Conservation (phyloP, 1,140 invertebrate genomes). For the Apis florea region DNA sequence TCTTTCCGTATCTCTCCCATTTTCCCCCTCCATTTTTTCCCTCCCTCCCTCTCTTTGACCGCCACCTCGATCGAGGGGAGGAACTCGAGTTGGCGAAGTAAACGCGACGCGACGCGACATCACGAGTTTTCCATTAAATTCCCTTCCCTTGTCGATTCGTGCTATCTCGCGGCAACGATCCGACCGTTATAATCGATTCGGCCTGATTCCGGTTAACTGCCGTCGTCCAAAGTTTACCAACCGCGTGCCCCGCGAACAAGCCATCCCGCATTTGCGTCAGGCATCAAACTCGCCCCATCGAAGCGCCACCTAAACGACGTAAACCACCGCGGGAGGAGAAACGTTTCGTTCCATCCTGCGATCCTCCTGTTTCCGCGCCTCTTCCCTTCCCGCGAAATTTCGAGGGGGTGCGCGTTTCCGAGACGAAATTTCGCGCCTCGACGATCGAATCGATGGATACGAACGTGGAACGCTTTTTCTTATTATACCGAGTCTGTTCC, state of each 20-base stretch:
- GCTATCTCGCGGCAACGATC: constrained; percentile 69
- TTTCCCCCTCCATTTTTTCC: background rate
- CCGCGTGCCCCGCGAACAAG: constrained; percentile 53
- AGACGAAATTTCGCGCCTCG: constrained; percentile 14
- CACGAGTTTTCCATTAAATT: constrained; percentile 69
- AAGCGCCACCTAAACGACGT: constrained; percentile 25
- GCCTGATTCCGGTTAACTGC: constrained; percentile 74
- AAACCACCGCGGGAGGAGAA: constrained; percentile 30
- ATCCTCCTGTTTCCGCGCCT: background rate
- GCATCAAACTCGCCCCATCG: constrained; percentile 35
- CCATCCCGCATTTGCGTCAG: constrained; percentile 57
- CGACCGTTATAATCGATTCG: constrained; percentile 73
- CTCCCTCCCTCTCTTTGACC: background rate
- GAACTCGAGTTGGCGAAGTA: constrained; percentile 18
- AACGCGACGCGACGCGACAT: constrained; percentile 6
- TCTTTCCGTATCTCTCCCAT: background rate
- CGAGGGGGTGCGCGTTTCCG: background rate
- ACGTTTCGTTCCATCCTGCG: constrained; percentile 19
- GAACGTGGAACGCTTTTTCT: background rate
- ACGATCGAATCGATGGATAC: background rate
- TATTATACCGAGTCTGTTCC: too few species aligned
- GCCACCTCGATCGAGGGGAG: constrained; percentile 1
- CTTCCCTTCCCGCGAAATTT: constrained; percentile 1
- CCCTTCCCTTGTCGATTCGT: constrained; percentile 68
- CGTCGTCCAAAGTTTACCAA: constrained; percentile 71